Evolutionary conservation across 2,113 vertebrate genomes (phyloP).

Genomic region (Canis aureus): DNA sequence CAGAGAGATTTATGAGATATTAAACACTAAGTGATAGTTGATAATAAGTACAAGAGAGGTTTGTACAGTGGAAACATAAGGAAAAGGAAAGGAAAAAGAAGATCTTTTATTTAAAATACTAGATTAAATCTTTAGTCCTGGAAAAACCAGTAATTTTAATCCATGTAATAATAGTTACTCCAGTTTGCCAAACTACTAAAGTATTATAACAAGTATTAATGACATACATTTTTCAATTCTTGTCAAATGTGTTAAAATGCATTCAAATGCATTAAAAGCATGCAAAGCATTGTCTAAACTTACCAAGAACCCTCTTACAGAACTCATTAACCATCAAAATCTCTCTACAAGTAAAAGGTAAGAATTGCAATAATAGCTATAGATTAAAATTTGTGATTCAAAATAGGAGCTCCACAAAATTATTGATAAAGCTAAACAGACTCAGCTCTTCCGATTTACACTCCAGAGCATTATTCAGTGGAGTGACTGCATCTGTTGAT

Average conservation of each 20-base stretch:
- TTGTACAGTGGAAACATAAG: neutral
- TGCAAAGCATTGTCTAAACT: neutral
- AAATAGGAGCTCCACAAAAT: conserved; percentile 8
- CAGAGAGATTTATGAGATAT: neutral
- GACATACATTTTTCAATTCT: neutral
- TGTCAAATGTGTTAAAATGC: neutral
- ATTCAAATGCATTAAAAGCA: neutral
- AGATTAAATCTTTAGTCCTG: neutral
- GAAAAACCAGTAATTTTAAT: neutral
- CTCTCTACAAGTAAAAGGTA: neutral
- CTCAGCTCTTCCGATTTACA: neutral
- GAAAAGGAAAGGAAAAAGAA: neutral
- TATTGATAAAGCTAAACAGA: neutral
- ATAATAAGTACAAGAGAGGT: conserved; percentile 9
- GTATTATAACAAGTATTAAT: neutral
- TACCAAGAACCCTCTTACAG: neutral
- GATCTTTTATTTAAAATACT: neutral
- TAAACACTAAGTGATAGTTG: neutral
- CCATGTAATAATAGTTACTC: neutral
- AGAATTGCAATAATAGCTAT: neutral
- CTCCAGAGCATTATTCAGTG: neutral
- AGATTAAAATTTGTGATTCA: neutral
- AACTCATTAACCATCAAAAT: conserved; percentile 30
- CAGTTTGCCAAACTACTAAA: neutral
- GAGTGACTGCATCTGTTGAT: neutral